phyloP scores from a whole-genome alignment of 1,140 invertebrate species.

The Phymastichus coffea region DNA sequence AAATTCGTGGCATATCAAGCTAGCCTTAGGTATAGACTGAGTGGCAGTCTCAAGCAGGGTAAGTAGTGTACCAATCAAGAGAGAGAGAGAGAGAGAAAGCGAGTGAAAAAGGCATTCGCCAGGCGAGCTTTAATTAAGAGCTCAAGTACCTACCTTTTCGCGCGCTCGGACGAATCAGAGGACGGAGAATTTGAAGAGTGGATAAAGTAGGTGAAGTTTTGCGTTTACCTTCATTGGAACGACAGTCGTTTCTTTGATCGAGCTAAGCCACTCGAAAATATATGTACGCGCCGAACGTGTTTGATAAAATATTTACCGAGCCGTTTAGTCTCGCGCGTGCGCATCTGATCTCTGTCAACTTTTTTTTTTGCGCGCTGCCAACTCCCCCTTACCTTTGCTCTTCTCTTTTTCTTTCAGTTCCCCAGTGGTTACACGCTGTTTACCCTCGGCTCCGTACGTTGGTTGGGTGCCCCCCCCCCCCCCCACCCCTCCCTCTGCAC shows the following conservation, averaged over 20 bases:
- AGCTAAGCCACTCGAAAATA: too few species aligned
- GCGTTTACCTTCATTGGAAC: too few species aligned
- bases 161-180: constrained; percentile 2
- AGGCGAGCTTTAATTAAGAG: constrained; percentile 20
- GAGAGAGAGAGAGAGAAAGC: background rate
- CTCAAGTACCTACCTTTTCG: constrained; percentile 21
- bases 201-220: constrained; percentile 13
- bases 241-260: too few species aligned
- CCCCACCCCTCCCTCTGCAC: constrained; percentile 1
- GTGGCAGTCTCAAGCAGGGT: constrained; percentile 16
- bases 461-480: too few species aligned
- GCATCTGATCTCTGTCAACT: too few species aligned
- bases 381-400: too few species aligned
- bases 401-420: too few species aligned
- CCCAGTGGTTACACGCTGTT: constrained; percentile 49
- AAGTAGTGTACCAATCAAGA: constrained; percentile 24
- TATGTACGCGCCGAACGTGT: too few species aligned
- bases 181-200: too few species aligned
- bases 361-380: too few species aligned
- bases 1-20: too few species aligned
- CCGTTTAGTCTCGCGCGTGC: constrained; percentile 36
- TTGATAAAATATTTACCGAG: constrained; percentile 57
- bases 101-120: constrained; percentile 13
- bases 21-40: too few species aligned
- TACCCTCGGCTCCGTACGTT: constrained; percentile 37